These are phyloP conservation scores for Bufo gargarizans DNA, from an alignment of 2,113 vertebrate species.

Conservation along the genomic window DNA sequence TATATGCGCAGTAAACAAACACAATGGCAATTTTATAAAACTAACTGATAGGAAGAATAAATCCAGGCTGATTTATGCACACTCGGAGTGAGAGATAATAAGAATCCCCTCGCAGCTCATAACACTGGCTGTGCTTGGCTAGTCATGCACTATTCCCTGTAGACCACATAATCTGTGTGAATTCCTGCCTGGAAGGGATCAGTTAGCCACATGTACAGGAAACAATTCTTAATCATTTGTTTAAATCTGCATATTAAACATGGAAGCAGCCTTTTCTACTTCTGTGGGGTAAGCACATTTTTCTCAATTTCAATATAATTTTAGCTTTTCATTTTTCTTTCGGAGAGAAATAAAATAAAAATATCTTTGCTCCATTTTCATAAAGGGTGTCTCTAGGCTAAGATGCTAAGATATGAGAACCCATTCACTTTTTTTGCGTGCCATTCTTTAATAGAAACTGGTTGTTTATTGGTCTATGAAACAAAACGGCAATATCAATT, in stretches of 20 bases:
- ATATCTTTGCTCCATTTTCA: slow-evolving; percentile 19
- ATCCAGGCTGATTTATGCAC: slow-evolving; percentile 48
- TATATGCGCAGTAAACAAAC: slow-evolving; percentile 21
- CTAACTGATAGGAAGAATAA: slow-evolving; percentile 48
- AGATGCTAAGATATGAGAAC: slow-evolving; percentile 9
- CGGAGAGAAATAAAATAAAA: background rate
- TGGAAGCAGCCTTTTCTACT: background rate
- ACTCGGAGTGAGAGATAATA: slow-evolving; percentile 50
- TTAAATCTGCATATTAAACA: slow-evolving; percentile 58
- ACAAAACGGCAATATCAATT: slow-evolving; percentile 49
- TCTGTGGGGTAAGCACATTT: slow-evolving; percentile 39
- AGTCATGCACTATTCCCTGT: slow-evolving; percentile 46
- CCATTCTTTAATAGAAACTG: slow-evolving; percentile 47
- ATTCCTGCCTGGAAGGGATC: slow-evolving; percentile 56
- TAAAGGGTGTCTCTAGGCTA: slow-evolving; percentile 51
- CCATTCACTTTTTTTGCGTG: slow-evolving; percentile 2
- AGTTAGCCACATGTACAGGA: slow-evolving; percentile 56
- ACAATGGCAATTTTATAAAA: slow-evolving; percentile 43
- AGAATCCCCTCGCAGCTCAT: slow-evolving; percentile 49
- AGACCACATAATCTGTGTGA: slow-evolving; percentile 51
- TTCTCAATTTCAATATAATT: slow-evolving; percentile 32
- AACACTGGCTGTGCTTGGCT: slow-evolving; percentile 49
- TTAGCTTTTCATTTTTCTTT: background rate
- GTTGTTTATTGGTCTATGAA: slow-evolving; percentile 52
- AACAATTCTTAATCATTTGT: slow-evolving; percentile 53